These are phyloP conservation scores for Peromyscus californicus DNA, from an alignment of 2,113 vertebrate genomes.

Conservation along the genomic window DNA sequence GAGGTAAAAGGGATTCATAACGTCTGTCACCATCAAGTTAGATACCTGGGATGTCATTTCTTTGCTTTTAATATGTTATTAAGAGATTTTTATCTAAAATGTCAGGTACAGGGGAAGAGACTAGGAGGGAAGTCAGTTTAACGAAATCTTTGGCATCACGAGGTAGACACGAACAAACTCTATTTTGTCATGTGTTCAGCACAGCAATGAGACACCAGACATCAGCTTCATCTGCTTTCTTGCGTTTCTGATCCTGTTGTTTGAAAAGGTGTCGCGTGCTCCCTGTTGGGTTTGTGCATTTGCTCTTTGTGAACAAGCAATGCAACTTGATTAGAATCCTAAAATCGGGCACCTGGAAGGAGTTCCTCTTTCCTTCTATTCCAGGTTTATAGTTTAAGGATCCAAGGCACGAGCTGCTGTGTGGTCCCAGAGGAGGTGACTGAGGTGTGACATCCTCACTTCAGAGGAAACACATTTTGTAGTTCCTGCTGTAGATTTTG, in stretches of 20 bases:
- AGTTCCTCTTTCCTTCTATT: constrained; percentile 33
- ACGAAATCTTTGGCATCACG: constrained; percentile 64
- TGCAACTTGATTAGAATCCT: constrained; percentile 57
- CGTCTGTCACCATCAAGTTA: constrained; percentile 39
- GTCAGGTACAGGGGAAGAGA: constrained; percentile 72
- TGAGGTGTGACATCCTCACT: neutral
- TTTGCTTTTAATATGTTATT: constrained; percentile 80
- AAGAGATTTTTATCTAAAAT: constrained; percentile 82
- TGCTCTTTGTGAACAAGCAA: constrained; percentile 48
- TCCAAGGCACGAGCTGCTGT: neutral
- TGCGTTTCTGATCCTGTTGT: neutral
- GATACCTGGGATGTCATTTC: constrained; percentile 48
- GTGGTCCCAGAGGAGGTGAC: neutral
- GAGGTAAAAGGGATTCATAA: constrained; percentile 55
- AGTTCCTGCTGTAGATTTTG: neutral
- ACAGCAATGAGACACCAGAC: neutral
- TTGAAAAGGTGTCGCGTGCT: constrained; percentile 52
- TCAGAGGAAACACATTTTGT: neutral
- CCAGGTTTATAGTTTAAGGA: constrained; percentile 20
- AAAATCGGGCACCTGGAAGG: constrained; percentile 12
- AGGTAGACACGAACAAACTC: constrained; percentile 32
- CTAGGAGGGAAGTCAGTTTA: constrained; percentile 73
- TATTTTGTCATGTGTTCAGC: constrained; percentile 63
- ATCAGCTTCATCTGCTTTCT: constrained; percentile 37
- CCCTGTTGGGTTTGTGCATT: constrained; percentile 49